Base-by-base conservation (phyloP, 2,113 vertebrate species). In the Rostratula benghalensis region DNA sequence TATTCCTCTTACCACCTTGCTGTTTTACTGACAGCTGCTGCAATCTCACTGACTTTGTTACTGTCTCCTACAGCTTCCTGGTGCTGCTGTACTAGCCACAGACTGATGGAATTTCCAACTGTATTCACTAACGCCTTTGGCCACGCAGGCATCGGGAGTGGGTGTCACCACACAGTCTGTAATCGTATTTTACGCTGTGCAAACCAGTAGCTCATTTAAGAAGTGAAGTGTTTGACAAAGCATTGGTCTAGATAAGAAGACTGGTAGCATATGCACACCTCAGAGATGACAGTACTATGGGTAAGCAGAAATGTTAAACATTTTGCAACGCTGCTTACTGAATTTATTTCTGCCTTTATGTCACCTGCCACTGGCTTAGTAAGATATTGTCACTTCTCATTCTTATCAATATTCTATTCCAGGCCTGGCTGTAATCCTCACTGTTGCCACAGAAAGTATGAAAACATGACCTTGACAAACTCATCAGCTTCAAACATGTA, bases 61-160 rank as follows among this genome's bases (percentile, higher is more conserved):
- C 14, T 23, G 30, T 39, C 59, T 90, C 20, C 22, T 14, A 11
- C 27, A 33, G 50, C n/a, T 64, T 65, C 50, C 70, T 65, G 30
- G 16, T 63, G 31, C 74, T 68, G 39, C 63, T 39, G n/a, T 24
- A 22, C 22, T 24, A 59, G 24, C 23, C 60, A 53, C 82, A 60
- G 6, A 21, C 19, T 63, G 13, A 27, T 79, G 48, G 35, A 84
- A 56, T 79, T 81, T 56, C 9, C 46, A 22, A 2, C 24, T 74
- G 85, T 56, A 60, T 33, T 78, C 33, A 56, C 48, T 64, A 45
- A 56, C 18, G 30, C 17, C n/a, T 87, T 59, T 43, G 21, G 18
- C 27, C 7, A 25, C 3, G 8, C 10, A 53, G 6, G 7, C 8
- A 20, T 83, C 2, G 0, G 84, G 33, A 86, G 2, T 2, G 2